Base-by-base conservation (phyloP, 2,113 vertebrate genomes). In the Larimichthys polyactis region DNA sequence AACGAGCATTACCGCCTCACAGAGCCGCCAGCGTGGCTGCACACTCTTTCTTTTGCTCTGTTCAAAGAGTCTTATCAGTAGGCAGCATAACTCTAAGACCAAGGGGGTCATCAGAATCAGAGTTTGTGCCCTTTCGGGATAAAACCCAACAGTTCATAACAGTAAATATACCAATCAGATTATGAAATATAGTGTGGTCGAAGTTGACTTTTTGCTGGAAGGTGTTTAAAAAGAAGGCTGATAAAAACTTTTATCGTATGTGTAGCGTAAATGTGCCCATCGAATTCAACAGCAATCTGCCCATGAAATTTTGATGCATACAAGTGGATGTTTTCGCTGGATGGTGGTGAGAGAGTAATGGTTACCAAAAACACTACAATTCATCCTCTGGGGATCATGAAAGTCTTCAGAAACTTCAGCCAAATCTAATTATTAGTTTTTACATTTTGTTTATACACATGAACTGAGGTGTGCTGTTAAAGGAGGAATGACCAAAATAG, bases 231-330 rank as follows among this genome's bases (percentile, higher is more conserved):
- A 66, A 17, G 54, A 44, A 77, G 40, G 52, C 29, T 46, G 24
- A 71, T 22, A 24, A 22, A 57, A 22, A 1, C 17, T 14, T 40
- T 52, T 59, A 20, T 55, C 36, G 29, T 63, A 20, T 48, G 24
- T 17, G 24, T 11, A 48, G 20, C 27, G 19, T 17, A 52, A 9
- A 52, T 52, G 7, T 20, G 43, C 12, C 36, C 14, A 68, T 8
- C 48, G 16, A 68, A 46, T 52, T 68, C 10, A 66, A n/a, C 43
- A 52, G 11, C 32, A 78, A 32, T 54, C 32, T 62, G 62, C 24
- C 75, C n/a, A n/a, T 68, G 46, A 46, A 40, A 83, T 11, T 32
- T 72, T 63, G 11, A 40, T 73, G 11, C 48, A 20, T 27, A 60
- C 15, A 5, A 62, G 27, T 36, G 17, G 58, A 62, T 51, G 60